Percentiles rank a stretch among this genome's conserved stretches.
Evolutionary conservation across 2,888 invertebrate genomes (phyloP).

Genomic region (Sphaeridia pumilis): DNA sequence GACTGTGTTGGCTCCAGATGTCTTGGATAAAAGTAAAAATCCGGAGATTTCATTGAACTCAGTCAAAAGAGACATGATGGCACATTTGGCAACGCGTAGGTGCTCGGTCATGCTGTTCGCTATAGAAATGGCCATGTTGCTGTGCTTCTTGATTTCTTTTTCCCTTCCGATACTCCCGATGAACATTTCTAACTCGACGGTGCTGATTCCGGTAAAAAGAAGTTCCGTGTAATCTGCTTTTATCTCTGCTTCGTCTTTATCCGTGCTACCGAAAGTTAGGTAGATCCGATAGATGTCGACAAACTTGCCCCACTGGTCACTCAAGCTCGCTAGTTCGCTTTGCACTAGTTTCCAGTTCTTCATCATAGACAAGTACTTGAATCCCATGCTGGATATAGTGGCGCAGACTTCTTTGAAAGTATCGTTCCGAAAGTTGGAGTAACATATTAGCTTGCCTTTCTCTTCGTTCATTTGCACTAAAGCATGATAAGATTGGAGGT

Average conservation of each 20-base stretch:
- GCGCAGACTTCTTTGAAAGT: constrained; percentile 21
- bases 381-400: constrained; percentile 27
- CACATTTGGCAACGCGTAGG: constrained; percentile 26
- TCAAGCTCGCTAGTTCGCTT: constrained; percentile 24
- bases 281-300: constrained; percentile 28
- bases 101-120: constrained; percentile 26
- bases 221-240: constrained; percentile 31
- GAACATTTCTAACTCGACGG: constrained; percentile 34
- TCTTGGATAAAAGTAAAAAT: constrained; percentile 23
- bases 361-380: constrained; percentile 27
- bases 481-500: constrained; percentile 25
- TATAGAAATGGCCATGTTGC: constrained; percentile 21
- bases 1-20: constrained; percentile 18
- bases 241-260: constrained; percentile 20
- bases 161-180: constrained; percentile 29
- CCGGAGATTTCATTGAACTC: constrained; percentile 33
- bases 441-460: constrained; percentile 18
- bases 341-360: constrained; percentile 31
- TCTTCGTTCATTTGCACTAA: constrained; percentile 15
- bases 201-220: constrained; percentile 28
- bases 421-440: constrained; percentile 21
- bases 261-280: constrained; percentile 29
- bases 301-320: constrained; percentile 29
- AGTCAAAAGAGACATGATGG: constrained; percentile 23
- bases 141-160: constrained; percentile 33